Conservation (phyloP, 2,797 vertebrate genomes). For the Psittacula echo region DNA sequence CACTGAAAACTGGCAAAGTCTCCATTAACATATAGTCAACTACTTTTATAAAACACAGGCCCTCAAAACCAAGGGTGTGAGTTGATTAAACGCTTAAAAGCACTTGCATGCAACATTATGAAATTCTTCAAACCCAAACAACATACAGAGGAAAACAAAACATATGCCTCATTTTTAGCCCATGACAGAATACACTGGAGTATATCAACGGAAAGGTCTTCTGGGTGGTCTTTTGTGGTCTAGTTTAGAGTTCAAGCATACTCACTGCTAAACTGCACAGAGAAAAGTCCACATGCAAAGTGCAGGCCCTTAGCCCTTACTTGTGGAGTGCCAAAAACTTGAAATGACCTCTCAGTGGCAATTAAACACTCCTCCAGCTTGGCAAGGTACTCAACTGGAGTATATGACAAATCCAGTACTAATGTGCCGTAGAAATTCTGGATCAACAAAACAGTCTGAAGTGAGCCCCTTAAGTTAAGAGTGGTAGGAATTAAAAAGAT, state of each 20-base stretch:
- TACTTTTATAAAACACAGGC: not conserved
- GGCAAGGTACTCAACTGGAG: not conserved
- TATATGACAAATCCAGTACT: not conserved
- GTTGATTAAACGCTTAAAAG: not conserved
- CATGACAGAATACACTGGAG: constrained; percentile 20
- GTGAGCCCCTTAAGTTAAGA: not conserved
- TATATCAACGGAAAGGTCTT: constrained; percentile 30
- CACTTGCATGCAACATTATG: not conserved
- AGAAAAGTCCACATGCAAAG: constrained; percentile 3
- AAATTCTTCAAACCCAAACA: constrained; percentile 41
- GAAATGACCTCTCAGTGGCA: not conserved
- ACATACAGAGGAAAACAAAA: constrained; percentile 20
- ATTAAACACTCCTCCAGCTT: not conserved
- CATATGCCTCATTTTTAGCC: constrained; percentile 35
- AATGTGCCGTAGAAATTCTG: not conserved
- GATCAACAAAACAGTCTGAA: not conserved
- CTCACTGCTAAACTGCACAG: not conserved
- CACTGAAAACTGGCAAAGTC: not conserved
- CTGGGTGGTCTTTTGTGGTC: constrained; percentile 39
- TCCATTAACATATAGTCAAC: not conserved
- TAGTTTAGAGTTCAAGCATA: constrained; percentile 4
- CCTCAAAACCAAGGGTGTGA: not conserved
- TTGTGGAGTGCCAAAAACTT: not conserved
- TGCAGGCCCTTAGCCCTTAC: not conserved
- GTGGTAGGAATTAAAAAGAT: not conserved